These are phyloP conservation scores for Osedax frankpressi DNA, from an alignment of 2,888 invertebrate species.

Conservation along the genomic window DNA sequence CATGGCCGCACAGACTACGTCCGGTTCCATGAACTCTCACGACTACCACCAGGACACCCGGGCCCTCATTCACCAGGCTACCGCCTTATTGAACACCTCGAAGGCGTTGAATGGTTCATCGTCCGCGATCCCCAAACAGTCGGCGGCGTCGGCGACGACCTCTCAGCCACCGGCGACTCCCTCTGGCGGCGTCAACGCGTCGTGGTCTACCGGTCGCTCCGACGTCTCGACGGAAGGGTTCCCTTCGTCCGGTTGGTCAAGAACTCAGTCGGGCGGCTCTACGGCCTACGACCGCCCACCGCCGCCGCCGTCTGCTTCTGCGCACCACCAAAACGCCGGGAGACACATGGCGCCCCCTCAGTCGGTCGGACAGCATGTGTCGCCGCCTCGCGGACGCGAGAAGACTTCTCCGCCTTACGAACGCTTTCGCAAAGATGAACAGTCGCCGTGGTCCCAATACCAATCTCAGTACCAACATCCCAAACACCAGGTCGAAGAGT, in stretches of 20 bases:
- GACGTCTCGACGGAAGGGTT: background rate
- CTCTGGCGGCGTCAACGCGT: background rate
- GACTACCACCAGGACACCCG: background rate
- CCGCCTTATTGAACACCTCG: background rate
- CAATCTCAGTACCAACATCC: slow-evolving; percentile 26
- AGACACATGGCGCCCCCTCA: background rate
- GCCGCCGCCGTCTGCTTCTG: slow-evolving; percentile 1
- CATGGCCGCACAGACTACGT: background rate
- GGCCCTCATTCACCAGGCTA: background rate
- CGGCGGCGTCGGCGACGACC: no score
- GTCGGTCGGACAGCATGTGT: background rate
- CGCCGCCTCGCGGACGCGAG: background rate
- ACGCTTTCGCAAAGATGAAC: background rate
- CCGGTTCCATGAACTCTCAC: background rate
- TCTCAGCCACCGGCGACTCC: background rate
- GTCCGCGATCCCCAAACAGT: no score
- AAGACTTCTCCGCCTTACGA: background rate
- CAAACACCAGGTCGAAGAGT: slow-evolving; percentile 18
- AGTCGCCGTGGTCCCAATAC: slow-evolving; percentile 5
- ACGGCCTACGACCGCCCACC: background rate
- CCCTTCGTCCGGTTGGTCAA: no score
- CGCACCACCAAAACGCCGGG: background rate
- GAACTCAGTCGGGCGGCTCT: background rate
- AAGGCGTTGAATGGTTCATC: no score
- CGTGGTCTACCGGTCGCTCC: background rate